Evolutionary conservation across 2,797 vertebrate species (phyloP).

Genomic region (Sylvilagus floridanus): DNA sequence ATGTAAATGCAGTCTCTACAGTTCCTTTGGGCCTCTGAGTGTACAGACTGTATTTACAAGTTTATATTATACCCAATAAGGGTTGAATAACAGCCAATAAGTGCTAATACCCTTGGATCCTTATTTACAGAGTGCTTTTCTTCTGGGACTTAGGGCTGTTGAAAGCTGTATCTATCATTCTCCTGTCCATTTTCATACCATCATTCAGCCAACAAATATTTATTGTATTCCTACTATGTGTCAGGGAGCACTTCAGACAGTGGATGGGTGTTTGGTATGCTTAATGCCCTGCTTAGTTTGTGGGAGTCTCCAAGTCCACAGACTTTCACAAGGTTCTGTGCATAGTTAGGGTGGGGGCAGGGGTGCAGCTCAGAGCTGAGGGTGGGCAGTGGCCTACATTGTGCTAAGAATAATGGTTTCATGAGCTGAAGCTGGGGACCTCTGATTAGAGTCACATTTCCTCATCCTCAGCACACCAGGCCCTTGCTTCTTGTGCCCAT

Average conservation of each 20-base stretch:
- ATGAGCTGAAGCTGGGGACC: background rate
- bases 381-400: background rate
- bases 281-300: background rate
- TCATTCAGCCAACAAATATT: conserved; percentile 30
- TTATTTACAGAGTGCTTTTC: conserved; percentile 61
- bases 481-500: conserved; percentile 18
- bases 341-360: background rate
- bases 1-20: conserved; percentile 16
- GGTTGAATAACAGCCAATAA: conserved; percentile 56
- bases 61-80: conserved; percentile 17
- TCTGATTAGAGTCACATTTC: background rate
- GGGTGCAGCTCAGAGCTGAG: background rate
- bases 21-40: conserved; percentile 58
- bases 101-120: background rate
- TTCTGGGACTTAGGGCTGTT: conserved; percentile 42
- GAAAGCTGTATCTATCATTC: conserved; percentile 6
- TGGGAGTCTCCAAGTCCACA: background rate
- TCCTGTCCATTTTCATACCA: conserved; percentile 26
- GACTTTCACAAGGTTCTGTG: background rate
- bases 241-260: background rate
- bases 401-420: background rate
- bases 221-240: background rate
- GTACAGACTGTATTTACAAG: conserved; percentile 57
- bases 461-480: background rate
- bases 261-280: background rate